These are phyloP conservation scores for Sepioteuthis lessoniana DNA, from an alignment of 2,888 invertebrate species.

Conservation along the genomic window DNA sequence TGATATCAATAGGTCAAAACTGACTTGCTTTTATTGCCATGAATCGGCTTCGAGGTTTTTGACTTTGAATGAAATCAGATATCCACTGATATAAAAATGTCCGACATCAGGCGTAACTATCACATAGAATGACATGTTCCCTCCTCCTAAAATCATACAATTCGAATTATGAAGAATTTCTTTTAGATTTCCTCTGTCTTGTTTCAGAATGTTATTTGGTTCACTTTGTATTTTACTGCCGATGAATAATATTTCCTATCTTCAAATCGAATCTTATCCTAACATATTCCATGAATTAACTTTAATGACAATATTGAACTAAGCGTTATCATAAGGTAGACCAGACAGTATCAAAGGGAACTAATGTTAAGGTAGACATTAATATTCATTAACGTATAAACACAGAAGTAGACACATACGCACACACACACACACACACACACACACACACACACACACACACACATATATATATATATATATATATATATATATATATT, in stretches of 20 bases:
- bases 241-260: not conserved
- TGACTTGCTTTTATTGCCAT: conserved; percentile 10
- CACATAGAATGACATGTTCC: not conserved
- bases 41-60: conserved; percentile 6
- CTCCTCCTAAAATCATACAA: not conserved
- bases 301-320: too few species aligned
- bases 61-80: not conserved
- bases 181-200: not conserved
- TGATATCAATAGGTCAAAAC: conserved; percentile 23
- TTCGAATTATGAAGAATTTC: not conserved
- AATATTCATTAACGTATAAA: not conserved
- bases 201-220: not conserved
- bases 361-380: not conserved
- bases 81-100: not conserved
- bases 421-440: not conserved
- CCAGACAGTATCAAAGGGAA: too few species aligned
- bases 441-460: not conserved
- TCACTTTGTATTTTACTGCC: not conserved
- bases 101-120: not conserved
- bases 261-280: too few species aligned
- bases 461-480: not conserved
- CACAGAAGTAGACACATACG: not conserved
- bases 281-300: too few species aligned
- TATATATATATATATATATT: not conserved
- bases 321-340: too few species aligned